These are phyloP conservation scores for Latheticus oryzae DNA, from an alignment of 2,888 invertebrate genomes.

Conservation along the genomic window DNA sequence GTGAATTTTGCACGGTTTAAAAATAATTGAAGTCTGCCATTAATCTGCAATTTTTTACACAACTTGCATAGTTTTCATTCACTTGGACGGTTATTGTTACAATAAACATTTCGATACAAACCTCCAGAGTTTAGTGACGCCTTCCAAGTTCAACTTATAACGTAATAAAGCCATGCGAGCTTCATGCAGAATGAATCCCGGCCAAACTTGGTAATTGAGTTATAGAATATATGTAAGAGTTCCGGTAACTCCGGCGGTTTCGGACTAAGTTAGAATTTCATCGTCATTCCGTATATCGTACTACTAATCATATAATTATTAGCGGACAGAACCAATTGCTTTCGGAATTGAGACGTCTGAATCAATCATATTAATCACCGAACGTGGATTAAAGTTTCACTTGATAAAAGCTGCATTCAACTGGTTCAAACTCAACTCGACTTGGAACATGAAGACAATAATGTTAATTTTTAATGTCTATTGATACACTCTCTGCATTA, in stretches of 20 bases:
- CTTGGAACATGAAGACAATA: too few relatives aligned
- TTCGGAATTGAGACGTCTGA: too few relatives aligned
- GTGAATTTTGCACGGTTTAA: constrained; percentile 2
- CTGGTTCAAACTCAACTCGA: too few relatives aligned
- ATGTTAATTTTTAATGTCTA: too few relatives aligned
- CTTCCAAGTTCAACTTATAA: constrained; percentile 44
- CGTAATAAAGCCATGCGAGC: constrained; percentile 53
- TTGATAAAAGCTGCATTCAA: too few relatives aligned
- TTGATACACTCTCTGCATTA: too few relatives aligned
- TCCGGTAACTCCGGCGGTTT: constrained; percentile 45
- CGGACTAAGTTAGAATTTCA: constrained; percentile 42
- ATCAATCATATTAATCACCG: too few relatives aligned
- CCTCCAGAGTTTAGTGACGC: constrained; percentile 40
- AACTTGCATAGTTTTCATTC: constrained; percentile 3
- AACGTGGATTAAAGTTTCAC: too few relatives aligned
- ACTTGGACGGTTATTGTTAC: constrained; percentile 33
- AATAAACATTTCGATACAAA: constrained; percentile 42
- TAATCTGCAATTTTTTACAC: constrained; percentile 9
- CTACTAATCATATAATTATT: constrained; percentile 32
- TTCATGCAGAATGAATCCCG: constrained; percentile 55
- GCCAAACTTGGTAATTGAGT: constrained; percentile 57
- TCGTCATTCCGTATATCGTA: constrained; percentile 37
- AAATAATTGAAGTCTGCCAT: not conserved
- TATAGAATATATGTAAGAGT: constrained; percentile 55
- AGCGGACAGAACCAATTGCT: too few relatives aligned